A percentile compares a stretch with the other conserved stretches of the same genome.
These are phyloP conservation scores for Rhagologus leucostigma DNA, from an alignment of 2,113 vertebrate genomes.

Conservation along the genomic window DNA sequence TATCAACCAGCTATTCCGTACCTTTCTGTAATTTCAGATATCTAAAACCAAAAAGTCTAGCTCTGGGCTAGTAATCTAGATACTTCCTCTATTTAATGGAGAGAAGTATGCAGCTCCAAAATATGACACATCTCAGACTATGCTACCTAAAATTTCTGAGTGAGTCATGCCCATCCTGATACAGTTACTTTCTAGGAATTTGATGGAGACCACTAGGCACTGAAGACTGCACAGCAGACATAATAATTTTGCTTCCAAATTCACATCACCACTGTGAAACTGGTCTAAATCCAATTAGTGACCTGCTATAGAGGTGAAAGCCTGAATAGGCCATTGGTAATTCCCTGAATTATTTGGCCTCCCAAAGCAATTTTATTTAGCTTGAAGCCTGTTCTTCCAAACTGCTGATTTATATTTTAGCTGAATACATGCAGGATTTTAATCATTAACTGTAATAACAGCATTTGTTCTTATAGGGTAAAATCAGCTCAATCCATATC, in stretches of 20 bases:
- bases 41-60: not conserved
- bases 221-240: not conserved
- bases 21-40: not conserved
- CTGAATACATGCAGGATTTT: conserved; percentile 48
- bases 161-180: not conserved
- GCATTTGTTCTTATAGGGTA: conserved; percentile 47
- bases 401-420: conserved; percentile 61
- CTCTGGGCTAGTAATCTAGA: not conserved
- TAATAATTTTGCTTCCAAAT: conserved; percentile 25
- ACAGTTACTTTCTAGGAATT: not conserved
- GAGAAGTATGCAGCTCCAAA: not conserved
- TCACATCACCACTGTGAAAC: conserved; percentile 5
- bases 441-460: conserved; percentile 62
- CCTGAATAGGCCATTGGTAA: conserved; percentile 27
- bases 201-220: not conserved
- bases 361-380: conserved; percentile 67
- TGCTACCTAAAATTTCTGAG: not conserved
- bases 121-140: not conserved
- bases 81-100: not conserved
- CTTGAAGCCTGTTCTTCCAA: conserved; percentile 57
- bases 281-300: conserved; percentile 58
- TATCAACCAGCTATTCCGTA: not conserved
- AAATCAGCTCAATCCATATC: conserved; percentile 46
- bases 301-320: conserved; percentile 46
- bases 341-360: conserved; percentile 46